These are phyloP conservation scores for Nephrocerus scutellatus DNA, from an alignment of 2,888 invertebrate genomes.

Conservation along the genomic window DNA sequence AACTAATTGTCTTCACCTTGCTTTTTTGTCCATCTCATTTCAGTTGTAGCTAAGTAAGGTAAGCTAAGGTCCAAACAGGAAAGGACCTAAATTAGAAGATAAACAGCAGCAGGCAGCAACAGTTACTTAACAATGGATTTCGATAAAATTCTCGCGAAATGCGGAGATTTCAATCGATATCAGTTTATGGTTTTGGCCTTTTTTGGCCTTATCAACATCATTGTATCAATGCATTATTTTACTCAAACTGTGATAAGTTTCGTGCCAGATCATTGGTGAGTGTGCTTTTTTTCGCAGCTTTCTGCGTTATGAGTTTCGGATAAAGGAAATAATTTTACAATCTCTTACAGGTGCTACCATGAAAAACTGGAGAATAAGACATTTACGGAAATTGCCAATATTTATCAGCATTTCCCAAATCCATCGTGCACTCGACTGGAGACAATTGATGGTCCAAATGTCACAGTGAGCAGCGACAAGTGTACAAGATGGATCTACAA, in stretches of 20 bases:
- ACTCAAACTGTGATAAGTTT: conserved; percentile 56
- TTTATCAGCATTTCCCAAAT: conserved; percentile 39
- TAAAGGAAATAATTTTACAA: background rate
- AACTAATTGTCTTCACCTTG: too few species aligned
- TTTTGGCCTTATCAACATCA: conserved; percentile 53
- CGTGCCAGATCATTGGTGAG: conserved; percentile 49
- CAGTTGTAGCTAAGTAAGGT: too few species aligned
- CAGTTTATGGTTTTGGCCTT: conserved; percentile 51
- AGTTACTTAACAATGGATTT: conserved; percentile 49
- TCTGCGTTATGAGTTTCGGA: background rate
- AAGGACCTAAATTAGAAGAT: too few species aligned
- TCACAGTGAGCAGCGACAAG: conserved; percentile 36
- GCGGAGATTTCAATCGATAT: conserved; percentile 53
- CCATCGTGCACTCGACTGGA: conserved; percentile 43
- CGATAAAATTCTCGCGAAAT: conserved; percentile 52
- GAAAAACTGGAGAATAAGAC: conserved; percentile 43
- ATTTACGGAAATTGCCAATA: conserved; percentile 41
- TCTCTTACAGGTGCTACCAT: conserved; percentile 38
- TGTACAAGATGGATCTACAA: conserved; percentile 56
- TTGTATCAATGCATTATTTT: conserved; percentile 56
- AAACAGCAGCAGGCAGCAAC: conserved; percentile 3
- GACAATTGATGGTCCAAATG: conserved; percentile 35
- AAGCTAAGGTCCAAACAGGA: too few species aligned
- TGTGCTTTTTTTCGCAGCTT: too few species aligned
- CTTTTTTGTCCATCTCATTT: too few species aligned